Evolutionary conservation across 30 jellyfish, hydroid and myxozoan genomes (phyloP), one percentile per base, ranked within the genome.

Genomic region (Phacellophora camtschatica): DNA sequence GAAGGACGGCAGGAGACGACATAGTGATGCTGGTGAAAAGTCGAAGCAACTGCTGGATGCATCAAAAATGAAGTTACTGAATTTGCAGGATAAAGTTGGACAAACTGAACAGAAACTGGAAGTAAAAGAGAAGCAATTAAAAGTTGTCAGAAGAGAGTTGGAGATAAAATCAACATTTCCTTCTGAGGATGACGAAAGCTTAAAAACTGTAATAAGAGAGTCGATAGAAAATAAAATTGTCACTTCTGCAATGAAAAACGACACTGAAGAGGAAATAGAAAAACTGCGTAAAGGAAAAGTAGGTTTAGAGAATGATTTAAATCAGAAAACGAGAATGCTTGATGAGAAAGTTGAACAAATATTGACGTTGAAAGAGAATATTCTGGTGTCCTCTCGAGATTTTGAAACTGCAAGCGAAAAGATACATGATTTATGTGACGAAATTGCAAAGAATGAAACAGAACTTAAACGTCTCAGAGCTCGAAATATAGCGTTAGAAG

Each of bases 401-500:
- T 48, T 31, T 12, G 71, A 71, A 20, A 18, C 16, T 31, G 71
- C 66, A n/a, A 3, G n/a, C 0, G 20, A n/a, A 13, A 7, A 71
- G 29, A 43, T 71, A 4, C 78, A 66, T 1, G 70, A 67, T 30
- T 29, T 62, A 22, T 49, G 48, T 25, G 92, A 81, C 19, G 57
- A 69, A 13, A 13, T 53, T 5, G 34, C 22, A 20, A 42, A 16
- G 50, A 12, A 61, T 39, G 90, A 33, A 30, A 64, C 43, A 12
- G 82, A 78, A 74, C 18, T 59, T 0, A 74, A 78, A 23, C 70
- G 57, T 16, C 61, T 62, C 28, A 41, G 43, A 16, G 81, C 90
- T 16, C 35, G 90, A 25, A 78, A 62, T 37, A 31, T 78, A 10
- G 90, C 77, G 8, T 54, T 78, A 19, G 90, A 78, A 42, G 35